Conservation (phyloP, 1,140 invertebrate genomes). For the Antheraea mylitta region DNA sequence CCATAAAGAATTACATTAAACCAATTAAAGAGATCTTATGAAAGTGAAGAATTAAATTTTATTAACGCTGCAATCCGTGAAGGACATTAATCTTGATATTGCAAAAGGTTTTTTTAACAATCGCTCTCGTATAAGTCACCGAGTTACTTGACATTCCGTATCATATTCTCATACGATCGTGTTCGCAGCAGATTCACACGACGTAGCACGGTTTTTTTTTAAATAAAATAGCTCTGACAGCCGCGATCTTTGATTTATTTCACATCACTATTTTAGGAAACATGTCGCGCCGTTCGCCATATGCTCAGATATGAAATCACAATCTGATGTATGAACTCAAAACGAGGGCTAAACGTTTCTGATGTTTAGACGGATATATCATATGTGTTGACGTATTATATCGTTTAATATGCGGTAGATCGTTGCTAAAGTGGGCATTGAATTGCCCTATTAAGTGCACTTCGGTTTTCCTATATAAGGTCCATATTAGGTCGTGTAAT, state of each 20-base stretch:
- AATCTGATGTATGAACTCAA: conserved; percentile 49
- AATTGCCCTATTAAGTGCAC: conserved; percentile 28
- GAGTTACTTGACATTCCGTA: conserved; percentile 40
- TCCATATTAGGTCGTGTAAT: conserved; percentile 24
- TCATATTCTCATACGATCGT: conserved; percentile 67
- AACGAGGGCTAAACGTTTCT: conserved; percentile 42
- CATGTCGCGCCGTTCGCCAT: conserved; percentile 59
- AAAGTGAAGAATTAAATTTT: conserved; percentile 10
- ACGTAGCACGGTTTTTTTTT: conserved; percentile 52
- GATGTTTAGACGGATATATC: conserved; percentile 45
- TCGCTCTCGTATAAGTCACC: conserved; percentile 40
- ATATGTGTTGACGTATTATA: conserved; percentile 39
- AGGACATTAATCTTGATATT: conserved; percentile 17
- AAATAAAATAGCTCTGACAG: conserved; percentile 53
- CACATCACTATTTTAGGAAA: conserved; percentile 76
- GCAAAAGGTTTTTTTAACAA: conserved; percentile 28
- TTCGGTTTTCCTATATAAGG: conserved; percentile 22
- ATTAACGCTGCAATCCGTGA: conserved; percentile 2
- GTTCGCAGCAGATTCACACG: conserved; percentile 68
- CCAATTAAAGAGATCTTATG: neutral
- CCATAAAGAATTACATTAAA: neutral
- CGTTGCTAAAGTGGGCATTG: conserved; percentile 27
- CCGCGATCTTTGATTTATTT: conserved; percentile 70
- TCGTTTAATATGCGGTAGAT: conserved; percentile 29
- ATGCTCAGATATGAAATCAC: conserved; percentile 70